A percentile compares a stretch with the other conserved stretches of the same genome.
These are phyloP conservation scores for Cosmia trapezina DNA, from an alignment of 2,888 invertebrate species.

Conservation along the genomic window DNA sequence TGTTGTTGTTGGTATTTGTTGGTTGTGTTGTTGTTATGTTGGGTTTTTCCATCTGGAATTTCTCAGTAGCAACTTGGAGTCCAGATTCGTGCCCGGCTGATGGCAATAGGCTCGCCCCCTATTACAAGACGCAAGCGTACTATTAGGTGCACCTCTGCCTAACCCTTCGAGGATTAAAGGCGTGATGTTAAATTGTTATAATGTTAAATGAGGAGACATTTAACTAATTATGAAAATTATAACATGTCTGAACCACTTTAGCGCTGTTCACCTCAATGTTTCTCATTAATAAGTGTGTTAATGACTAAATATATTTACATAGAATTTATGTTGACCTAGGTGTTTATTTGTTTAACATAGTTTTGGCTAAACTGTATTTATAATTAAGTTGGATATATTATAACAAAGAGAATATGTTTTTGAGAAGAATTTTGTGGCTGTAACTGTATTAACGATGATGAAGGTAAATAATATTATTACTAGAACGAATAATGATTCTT, in stretches of 20 bases:
- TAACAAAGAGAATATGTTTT: too few relatives aligned
- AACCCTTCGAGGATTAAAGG: not conserved
- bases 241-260: not conserved
- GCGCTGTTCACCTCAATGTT: not conserved
- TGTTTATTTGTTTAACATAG: constrained; percentile 4
- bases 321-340: not conserved
- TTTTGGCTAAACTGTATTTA: constrained; percentile 7
- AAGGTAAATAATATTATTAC: too few relatives aligned
- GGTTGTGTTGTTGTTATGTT: too few relatives aligned
- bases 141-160: not conserved
- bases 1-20: too few relatives aligned
- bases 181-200: not conserved
- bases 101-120: not conserved
- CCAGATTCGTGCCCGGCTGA: not conserved
- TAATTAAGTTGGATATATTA: too few relatives aligned
- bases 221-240: constrained; percentile 10
- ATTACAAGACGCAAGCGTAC: not conserved
- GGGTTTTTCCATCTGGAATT: not conserved
- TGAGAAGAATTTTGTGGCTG: not conserved
- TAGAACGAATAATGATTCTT: too few relatives aligned
- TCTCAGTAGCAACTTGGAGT: not conserved
- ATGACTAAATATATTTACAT: constrained; percentile 17
- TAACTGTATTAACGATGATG: too few relatives aligned
- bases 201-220: not conserved
- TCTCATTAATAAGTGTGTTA: constrained; percentile 28